Evolutionary conservation across 2,113 vertebrate species (phyloP), one percentile per base, ranked within the genome.

Genomic region (Bufo bufo): DNA sequence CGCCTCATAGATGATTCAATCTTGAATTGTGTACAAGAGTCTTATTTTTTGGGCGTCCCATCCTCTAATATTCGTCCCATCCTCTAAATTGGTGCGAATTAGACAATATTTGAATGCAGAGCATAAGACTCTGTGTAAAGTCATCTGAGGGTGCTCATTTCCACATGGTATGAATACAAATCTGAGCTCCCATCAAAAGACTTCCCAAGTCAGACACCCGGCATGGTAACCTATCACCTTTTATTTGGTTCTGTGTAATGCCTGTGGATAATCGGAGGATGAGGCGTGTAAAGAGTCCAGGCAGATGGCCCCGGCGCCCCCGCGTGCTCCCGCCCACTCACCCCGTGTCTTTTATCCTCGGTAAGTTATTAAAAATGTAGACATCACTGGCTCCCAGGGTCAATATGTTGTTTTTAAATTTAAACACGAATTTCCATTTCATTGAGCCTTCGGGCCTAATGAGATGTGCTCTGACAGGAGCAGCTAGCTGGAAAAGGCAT

Each of bases 391-490:
- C 94, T 95, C 92, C 93, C 94, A 94, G 94, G 94, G 95, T 95
- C 95, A 95, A 95, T 96, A 95, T 95, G 94, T 95, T 95, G 94
- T 95, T 96, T 96, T 95, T 95, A 95, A 95, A 95, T 95, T 96
- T 95, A 95, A 96, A 95, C 94, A 95, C 95, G 95, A 94, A 96
- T 96, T 96, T 96, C 95, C 95, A 95, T 95, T 96, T 95, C 95
- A 94, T 95, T 95, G 94, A 94, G 94, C 94, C 93, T 94, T 94
- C 94, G 92, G 94, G 94, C 93, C 94, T 96, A 96, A 96, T 95
- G 94, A 96, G 95, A 96, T 95, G 93, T 92, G 91, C 93, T 95
- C 93, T 96, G 95, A 96, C 94, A 93, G 95, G 94, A 95, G 93
- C 94, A 94, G 94, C 94, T 95, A 95, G 93, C 94, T 94, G 94